A percentile compares a stretch with the other conserved stretches of the same genome.
These are phyloP conservation scores for Sula dactylatra DNA, from an alignment of 2,113 vertebrate species.

Conservation along the genomic window DNA sequence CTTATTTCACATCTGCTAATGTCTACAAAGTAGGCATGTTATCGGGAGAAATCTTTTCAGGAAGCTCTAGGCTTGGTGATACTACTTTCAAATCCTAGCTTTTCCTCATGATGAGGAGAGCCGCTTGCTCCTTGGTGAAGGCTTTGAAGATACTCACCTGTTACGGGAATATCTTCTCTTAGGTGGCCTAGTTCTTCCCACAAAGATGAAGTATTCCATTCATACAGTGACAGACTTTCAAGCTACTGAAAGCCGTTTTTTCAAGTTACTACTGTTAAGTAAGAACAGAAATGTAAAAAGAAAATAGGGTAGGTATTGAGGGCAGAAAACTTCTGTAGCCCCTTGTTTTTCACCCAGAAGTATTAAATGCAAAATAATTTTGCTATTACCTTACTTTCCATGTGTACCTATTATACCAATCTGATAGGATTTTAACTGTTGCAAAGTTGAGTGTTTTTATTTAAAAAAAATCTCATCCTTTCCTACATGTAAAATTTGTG, in stretches of 20 bases:
- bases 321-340: neutral
- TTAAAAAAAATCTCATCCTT: neutral
- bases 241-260: neutral
- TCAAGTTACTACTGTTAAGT: neutral
- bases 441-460: neutral
- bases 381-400: neutral
- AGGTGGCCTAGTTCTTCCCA: neutral
- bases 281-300: neutral
- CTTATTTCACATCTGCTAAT: neutral
- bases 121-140: neutral
- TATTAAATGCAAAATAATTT: neutral
- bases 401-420: neutral
- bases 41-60: neutral
- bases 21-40: neutral
- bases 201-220: neutral
- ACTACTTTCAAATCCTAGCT: neutral
- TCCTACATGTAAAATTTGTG: neutral
- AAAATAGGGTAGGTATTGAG: neutral
- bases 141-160: neutral
- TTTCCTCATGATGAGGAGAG: neutral
- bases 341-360: neutral
- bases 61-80: neutral
- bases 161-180: neutral
- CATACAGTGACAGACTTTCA: neutral
- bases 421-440: neutral